Conservation (phyloP, 2,888 invertebrate genomes). For the Dasypolia templi region DNA sequence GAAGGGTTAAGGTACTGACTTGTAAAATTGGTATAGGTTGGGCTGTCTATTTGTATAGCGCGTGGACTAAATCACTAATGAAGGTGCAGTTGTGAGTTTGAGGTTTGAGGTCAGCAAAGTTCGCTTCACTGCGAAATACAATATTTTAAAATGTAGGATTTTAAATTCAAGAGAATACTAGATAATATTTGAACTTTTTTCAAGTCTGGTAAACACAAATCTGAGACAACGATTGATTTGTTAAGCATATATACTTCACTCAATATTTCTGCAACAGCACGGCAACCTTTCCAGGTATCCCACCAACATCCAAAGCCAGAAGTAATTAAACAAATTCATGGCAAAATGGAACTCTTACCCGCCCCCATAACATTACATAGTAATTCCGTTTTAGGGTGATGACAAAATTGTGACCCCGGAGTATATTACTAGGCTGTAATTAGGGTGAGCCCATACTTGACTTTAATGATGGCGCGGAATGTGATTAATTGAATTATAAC, state of each 20-base stretch:
- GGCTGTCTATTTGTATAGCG: not conserved
- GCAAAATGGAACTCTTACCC: slow-evolving; percentile 45
- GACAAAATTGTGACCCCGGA: slow-evolving; percentile 58
- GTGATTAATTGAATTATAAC: slow-evolving; percentile 65
- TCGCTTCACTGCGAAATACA: not conserved
- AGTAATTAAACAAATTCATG: slow-evolving; percentile 52
- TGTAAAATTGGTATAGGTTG: not conserved
- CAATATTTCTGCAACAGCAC: not conserved
- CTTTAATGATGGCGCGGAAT: slow-evolving; percentile 46
- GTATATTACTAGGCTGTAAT: slow-evolving; percentile 46
- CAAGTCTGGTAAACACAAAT: not conserved
- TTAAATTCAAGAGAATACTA: not conserved
- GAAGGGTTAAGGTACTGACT: not conserved
- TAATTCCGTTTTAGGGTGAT: slow-evolving; percentile 64
- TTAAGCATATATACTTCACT: not conserved
- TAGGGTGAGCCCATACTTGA: slow-evolving; percentile 50
- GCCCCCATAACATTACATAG: slow-evolving; percentile 51
- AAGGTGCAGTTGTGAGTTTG: not conserved
- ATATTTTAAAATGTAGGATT: not conserved
- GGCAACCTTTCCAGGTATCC: not conserved
- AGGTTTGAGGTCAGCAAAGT: not conserved
- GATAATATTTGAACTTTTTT: not conserved
- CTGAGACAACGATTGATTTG: not conserved
- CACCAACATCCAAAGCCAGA: not conserved
- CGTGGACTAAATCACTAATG: slow-evolving; percentile 8